Evolutionary conservation across 2,797 vertebrate genomes (phyloP), one percentile per base, ranked within the genome.

Genomic region (Apogon talboti): DNA sequence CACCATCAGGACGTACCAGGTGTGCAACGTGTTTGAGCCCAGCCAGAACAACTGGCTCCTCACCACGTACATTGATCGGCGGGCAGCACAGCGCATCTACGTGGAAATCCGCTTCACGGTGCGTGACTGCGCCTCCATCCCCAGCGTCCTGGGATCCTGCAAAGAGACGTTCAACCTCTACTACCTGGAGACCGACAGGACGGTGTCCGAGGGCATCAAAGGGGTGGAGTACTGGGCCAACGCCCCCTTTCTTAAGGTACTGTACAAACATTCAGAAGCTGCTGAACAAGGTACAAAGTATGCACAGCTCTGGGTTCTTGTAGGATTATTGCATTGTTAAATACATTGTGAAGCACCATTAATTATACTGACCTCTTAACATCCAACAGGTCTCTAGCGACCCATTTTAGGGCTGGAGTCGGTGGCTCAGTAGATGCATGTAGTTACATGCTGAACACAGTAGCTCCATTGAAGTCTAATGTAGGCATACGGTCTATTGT

Each of bases 11-110:
- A 99, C 98, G 0, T 99, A 98, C 90, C 98, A 99, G 92, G 98
- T 99, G 88, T 99, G 98, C 93, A 99, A 98, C 0, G 97, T 99
- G 85, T 98, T 98, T 49, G 97, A 98, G 78, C 96, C 97, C 83
- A 99, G 96, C 87, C 97, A 99, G 92, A 99, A 99, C 92, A 99
- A 99, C 91, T 99, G 98, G 98, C 95, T 99, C 37, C 96, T 97
- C 68, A 99, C 97, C n/a, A 97, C 95, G 0, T 97, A 97, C 91
- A 95, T 99, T 64, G 94, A 96, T 84, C 92, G 98, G 5, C 92
- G 95, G 1, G 95, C 95, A 0, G 97, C 98, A 1, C 97, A 98
- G 15, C 96, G 97, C n/a, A 95, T 99, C 91, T 99, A 99, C 50
- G 93, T 97, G 30, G 98, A 99, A 93, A 97, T 99, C 93, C 96